phyloP scores from a whole-genome alignment of 2,113 vertebrate genomes.

The Chiloscyllium plagiosum region DNA sequence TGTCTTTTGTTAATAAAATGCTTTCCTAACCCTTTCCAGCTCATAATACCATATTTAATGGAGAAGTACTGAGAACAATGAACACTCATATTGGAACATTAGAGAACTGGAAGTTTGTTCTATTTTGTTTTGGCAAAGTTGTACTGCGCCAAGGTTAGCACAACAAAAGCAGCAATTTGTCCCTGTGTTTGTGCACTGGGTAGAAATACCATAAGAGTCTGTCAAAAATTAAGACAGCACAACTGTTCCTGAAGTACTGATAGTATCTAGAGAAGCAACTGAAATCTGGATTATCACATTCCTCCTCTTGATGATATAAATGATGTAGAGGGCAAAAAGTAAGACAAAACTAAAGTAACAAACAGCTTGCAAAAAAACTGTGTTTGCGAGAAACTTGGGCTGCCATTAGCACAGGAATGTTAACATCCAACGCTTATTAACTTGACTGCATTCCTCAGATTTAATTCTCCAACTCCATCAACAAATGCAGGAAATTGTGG shows the following conservation, averaged over 20 bases:
- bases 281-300: not conserved
- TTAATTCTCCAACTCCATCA: conserved; percentile 31
- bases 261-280: not conserved
- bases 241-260: not conserved
- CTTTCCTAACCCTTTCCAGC: conserved; percentile 9
- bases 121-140: not conserved
- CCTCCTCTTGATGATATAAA: not conserved
- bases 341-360: conserved; percentile 6
- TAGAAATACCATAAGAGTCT: not conserved
- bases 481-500: conserved; percentile 30
- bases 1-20: not conserved
- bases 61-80: not conserved
- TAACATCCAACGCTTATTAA: conserved; percentile 32
- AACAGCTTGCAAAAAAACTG: not conserved
- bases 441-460: conserved; percentile 19
- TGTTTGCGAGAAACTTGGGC: not conserved
- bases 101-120: not conserved
- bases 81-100: not conserved
- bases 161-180: not conserved
- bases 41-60: not conserved
- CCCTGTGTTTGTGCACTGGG: not conserved
- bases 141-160: not conserved
- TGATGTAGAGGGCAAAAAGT: not conserved
- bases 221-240: not conserved
- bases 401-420: conserved; percentile 30